Base-by-base conservation (phyloP, 2,888 invertebrate genomes). In the Spilarctia lutea region DNA sequence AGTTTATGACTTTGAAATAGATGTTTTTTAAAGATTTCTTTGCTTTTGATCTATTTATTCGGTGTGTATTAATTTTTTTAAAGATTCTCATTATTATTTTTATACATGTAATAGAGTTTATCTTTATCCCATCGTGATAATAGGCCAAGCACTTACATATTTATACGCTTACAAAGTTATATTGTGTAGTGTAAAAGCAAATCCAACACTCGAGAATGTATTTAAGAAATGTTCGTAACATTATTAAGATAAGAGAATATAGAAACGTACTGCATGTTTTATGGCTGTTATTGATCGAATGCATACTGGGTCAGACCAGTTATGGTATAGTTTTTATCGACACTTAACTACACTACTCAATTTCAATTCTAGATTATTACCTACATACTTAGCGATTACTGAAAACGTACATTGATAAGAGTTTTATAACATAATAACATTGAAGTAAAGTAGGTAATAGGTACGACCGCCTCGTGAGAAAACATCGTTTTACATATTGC, bases 171-270 rank as follows among this genome's bases (percentile, higher is more conserved):
- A 72, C 63, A 66, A 73, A 39, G 6, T 63, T 48, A 45, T 73
- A 66, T 66, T 72, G 73, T 76, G 48, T 76, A 83, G 76, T 71
- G 67, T 56, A 71, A 39, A 78, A 74, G 65, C 71, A 69, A 77
- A 75, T 78, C 65, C 69, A 82, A 78, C 71, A 78, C 72, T 80
- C 68, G 63, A 77, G 82, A 84, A 87, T 87, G 82, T 87, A 89
- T 91, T 89, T 90, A 90, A 90, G 86, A 86, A 91, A 89, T 87
- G 87, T 89, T 91, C 90, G 89, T 89, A 86, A 85, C 69, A 80
- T 86, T 88, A 88, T 90, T 90, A 87, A 89, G 91, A 93, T 92
- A 93, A 93, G 88, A 83, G 85, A 84, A 88, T 88, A 87, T 89
- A 90, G 80, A 80, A 79, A 80, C 86, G 88, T 88, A 89, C 88